Conservation (phyloP, 1,140 invertebrate species). For the Lasioglossum albipes region DNA sequence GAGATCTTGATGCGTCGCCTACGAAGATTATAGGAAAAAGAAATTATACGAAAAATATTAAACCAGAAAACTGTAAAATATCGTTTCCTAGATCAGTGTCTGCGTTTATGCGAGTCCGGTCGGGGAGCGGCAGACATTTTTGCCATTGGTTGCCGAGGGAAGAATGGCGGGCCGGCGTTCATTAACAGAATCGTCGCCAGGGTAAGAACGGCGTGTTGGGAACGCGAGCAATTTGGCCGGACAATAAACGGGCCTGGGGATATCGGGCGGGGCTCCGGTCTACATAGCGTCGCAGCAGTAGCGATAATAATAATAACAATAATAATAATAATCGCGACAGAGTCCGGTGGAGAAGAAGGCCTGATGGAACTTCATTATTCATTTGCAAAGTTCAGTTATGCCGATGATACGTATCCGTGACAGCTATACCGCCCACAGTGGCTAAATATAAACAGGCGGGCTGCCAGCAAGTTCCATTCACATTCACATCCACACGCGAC, state of each 20-base stretch:
- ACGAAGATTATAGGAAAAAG: too few relatives aligned
- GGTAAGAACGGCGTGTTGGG: neutral
- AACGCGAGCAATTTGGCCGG: conserved; percentile 28
- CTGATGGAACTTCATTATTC: conserved; percentile 79
- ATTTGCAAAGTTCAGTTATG: conserved; percentile 79
- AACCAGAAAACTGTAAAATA: too few relatives aligned
- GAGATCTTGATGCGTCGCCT: too few relatives aligned
- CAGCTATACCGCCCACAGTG: conserved; percentile 80
- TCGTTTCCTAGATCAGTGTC: too few relatives aligned
- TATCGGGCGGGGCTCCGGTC: conserved; percentile 25
- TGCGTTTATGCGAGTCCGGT: too few relatives aligned
- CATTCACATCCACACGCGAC: conserved; percentile 66
- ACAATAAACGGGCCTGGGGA: conserved; percentile 34
- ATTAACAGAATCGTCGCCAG: conserved; percentile 38
- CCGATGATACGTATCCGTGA: conserved; percentile 80
- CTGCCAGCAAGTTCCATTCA: conserved; percentile 80
- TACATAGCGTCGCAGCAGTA: too few relatives aligned
- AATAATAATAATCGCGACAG: conserved; percentile 34
- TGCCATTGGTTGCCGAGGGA: neutral
- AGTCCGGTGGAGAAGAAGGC: conserved; percentile 11
- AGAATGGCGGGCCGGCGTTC: conserved; percentile 32
- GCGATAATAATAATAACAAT: neutral
- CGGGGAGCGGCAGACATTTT: neutral
- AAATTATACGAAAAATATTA: too few relatives aligned
- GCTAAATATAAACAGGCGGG: conserved; percentile 80